phyloP scores from a whole-genome alignment of 2,797 vertebrate genomes.

The Coilia nasus region DNA sequence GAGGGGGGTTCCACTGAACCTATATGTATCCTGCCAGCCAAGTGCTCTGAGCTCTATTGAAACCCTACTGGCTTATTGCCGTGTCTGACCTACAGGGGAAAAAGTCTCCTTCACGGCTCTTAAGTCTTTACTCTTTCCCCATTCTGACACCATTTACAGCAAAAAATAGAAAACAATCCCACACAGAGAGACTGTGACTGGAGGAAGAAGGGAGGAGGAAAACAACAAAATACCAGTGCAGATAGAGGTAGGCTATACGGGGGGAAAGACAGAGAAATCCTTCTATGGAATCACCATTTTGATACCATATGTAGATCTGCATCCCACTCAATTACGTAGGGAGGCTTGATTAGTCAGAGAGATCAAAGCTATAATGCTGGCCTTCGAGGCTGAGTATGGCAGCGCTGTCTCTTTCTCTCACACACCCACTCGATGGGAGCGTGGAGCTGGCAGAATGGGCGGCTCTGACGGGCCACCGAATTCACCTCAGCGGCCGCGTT shows the following conservation, averaged over 20 bases:
- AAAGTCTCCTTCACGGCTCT: background rate
- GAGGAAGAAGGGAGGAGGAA: background rate
- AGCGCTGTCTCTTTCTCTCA: background rate
- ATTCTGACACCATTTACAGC: background rate
- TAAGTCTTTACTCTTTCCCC: background rate
- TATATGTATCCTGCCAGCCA: background rate
- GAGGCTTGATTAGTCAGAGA: conserved; percentile 24
- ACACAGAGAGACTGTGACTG: background rate
- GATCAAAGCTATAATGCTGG: conserved; percentile 22
- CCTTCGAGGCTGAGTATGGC: background rate
- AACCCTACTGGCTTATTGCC: background rate
- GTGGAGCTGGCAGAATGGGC: conserved; percentile 1
- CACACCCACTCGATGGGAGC: background rate
- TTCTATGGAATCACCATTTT: background rate
- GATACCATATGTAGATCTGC: background rate
- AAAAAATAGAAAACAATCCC: background rate
- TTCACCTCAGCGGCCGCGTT: background rate
- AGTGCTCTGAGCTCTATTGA: background rate
- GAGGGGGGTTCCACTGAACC: conserved; percentile 2
- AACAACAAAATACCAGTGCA: background rate
- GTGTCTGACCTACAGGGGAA: background rate
- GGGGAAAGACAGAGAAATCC: background rate
- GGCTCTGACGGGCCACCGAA: background rate
- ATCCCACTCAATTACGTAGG: background rate
- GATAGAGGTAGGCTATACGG: background rate